These are phyloP conservation scores for Lycocerus yunnanus DNA, from an alignment of 2,888 invertebrate genomes.

Conservation along the genomic window DNA sequence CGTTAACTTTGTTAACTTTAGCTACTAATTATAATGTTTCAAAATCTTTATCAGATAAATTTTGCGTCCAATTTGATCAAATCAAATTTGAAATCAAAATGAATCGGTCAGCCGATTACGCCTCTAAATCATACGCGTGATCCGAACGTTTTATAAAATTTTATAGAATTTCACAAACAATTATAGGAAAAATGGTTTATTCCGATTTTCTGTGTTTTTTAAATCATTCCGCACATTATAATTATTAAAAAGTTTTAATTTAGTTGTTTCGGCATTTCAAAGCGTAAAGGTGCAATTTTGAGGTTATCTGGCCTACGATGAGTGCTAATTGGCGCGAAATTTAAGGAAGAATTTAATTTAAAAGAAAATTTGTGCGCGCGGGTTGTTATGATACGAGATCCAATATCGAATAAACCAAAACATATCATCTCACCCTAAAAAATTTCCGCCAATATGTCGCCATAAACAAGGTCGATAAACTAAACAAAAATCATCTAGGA, in stretches of 20 bases:
- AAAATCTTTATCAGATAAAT: no score
- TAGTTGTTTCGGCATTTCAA: neutral
- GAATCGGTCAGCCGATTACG: no score
- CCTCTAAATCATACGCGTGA: no score
- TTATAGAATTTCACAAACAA: no score
- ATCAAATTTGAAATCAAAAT: no score
- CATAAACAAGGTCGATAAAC: slow-evolving; percentile 49
- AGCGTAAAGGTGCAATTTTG: neutral
- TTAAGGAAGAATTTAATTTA: neutral
- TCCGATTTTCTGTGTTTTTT: no score
- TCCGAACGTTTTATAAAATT: no score
- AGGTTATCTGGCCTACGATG: neutral
- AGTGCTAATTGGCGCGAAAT: neutral
- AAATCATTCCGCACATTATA: neutral
- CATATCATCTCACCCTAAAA: slow-evolving; percentile 36
- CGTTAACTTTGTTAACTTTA: no score
- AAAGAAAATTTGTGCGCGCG: neutral
- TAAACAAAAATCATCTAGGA: slow-evolving; percentile 46
- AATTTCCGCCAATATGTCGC: slow-evolving; percentile 44
- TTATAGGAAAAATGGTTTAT: no score
- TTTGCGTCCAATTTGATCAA: no score
- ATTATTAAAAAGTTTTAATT: neutral
- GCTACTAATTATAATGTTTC: no score
- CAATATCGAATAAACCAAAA: slow-evolving; percentile 46
- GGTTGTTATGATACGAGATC: slow-evolving; percentile 44